Evolutionary conservation across 1,140 invertebrate genomes (phyloP).

Genomic region (Drosophila persimilis): DNA sequence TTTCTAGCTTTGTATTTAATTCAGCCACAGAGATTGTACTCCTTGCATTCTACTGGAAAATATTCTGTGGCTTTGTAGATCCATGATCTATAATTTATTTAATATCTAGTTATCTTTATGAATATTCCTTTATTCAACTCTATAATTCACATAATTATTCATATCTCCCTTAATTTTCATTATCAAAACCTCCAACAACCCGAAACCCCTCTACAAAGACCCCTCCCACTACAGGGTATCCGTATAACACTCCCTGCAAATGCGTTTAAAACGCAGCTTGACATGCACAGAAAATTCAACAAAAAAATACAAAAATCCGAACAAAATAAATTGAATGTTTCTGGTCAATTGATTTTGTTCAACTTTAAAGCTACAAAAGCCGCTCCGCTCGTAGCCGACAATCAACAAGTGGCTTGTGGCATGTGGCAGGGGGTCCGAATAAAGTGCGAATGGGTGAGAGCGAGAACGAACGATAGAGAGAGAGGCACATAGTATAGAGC

Average conservation of each 20-base stretch:
- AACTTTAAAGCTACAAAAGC: slow-evolving; percentile 42
- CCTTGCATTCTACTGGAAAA: no score
- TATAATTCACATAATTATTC: no score
- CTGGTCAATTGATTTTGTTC: slow-evolving; percentile 56
- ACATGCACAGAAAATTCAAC: slow-evolving; percentile 13
- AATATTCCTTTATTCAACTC: no score
- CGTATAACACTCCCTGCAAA: slow-evolving; percentile 7
- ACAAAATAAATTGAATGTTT: slow-evolving; percentile 45
- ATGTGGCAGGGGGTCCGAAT: no score
- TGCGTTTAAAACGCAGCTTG: slow-evolving; percentile 11
- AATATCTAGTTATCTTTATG: no score
- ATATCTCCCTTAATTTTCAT: no score
- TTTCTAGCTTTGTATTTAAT: no score
- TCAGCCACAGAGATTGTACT: no score
- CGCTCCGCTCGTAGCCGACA: slow-evolving; percentile 10
- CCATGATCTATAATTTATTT: no score
- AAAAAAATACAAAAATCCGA: slow-evolving; percentile 10
- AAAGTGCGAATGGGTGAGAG: not conserved
- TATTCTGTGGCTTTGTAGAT: no score
- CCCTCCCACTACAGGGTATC: not conserved
- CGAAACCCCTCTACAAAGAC: not conserved
- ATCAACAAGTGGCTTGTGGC: slow-evolving; percentile 32
- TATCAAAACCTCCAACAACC: no score
- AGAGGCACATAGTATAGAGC: slow-evolving; percentile 6
- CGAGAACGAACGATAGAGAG: not conserved